Evolutionary conservation across 2,888 invertebrate species (phyloP), one percentile per base, ranked within the genome.

Genomic region (Leucoptera coffeella): DNA sequence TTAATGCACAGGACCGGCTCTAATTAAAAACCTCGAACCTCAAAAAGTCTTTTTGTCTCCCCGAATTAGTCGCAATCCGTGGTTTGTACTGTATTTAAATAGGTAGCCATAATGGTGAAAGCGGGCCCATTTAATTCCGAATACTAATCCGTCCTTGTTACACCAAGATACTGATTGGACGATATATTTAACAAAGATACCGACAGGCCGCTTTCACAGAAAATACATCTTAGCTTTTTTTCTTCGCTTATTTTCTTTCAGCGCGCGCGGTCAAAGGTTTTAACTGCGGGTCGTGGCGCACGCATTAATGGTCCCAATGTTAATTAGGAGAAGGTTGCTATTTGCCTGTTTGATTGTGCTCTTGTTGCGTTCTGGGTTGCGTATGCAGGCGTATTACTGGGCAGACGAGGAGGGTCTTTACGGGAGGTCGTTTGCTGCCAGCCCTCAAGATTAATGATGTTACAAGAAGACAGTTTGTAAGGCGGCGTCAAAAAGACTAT

Each of bases 121-220:
- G n/a, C n/a, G n/a, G n/a, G n/a, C n/a, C 50, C 47, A 22, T 35
- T 55, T 51, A 45, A 45, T 56, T 53, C 47, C 42, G 39, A 55
- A 60, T 61, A 59, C 59, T 67, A 64, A 65, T 65, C 67, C 50
- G 51, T 55, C 36, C 47, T 53, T 50, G 48, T 54, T 56, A 22
- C 46, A 41, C 38, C 43, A 41, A 50, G 51, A 53, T 61, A 64
- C 65, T 67, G 65, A 69, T 69, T 69, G 65, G 64, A 60, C 65
- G 54, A 65, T 65, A 65, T 69, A 67, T 67, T 65, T 62, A 65
- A 64, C 60, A 64, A 62, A 56, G 56, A 54, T 57, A 56, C 59
- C 53, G 58, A 56, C 59, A 60, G 53, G 54, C 52, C 55, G 44
- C 54, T 54, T 47, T 48, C 45, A 45, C 48, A 56, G 59, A 59